Percentiles rank a stretch among this genome's conserved stretches.
Conservation (phyloP, 2,797 vertebrate species). For the Psittacula echo region DNA sequence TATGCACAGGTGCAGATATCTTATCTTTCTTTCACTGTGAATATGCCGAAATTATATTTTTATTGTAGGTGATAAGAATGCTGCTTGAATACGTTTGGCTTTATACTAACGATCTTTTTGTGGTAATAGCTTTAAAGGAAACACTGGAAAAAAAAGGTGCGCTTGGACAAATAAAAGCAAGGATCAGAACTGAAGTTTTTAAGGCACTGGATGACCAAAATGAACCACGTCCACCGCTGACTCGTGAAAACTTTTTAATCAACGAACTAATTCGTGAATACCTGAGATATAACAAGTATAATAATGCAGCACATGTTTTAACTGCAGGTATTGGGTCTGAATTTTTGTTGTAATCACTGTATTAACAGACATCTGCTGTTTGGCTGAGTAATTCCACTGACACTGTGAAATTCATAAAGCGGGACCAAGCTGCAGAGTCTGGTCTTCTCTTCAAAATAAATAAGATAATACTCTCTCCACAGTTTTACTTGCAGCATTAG, state of each 20-base stretch:
- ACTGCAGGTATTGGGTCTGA: conserved; percentile 82
- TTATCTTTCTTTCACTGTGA: neutral
- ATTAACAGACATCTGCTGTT: neutral
- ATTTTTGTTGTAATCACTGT: neutral
- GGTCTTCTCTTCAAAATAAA: neutral
- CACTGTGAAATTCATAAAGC: neutral
- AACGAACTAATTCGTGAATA: conserved; percentile 96
- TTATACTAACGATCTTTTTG: neutral
- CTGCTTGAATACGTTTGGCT: accelerated
- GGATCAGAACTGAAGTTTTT: conserved; percentile 94
- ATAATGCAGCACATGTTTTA: conserved; percentile 87
- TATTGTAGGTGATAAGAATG: neutral
- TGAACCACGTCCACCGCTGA: conserved; percentile 82
- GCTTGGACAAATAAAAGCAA: conserved; percentile 88
- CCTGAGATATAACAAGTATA: conserved; percentile 93
- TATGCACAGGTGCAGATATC: accelerated
- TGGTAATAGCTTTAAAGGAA: conserved; percentile 86
- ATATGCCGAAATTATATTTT: accelerated
- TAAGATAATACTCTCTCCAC: neutral
- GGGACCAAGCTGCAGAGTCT: neutral
- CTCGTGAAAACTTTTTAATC: conserved; percentile 92
- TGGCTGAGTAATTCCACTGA: neutral
- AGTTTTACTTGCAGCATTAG: neutral
- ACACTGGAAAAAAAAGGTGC: conserved; percentile 91
- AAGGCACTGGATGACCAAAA: conserved; percentile 86